Percentiles rank a stretch among this genome's conserved stretches.
phyloP scores from a whole-genome alignment of 2,113 vertebrate species.

The Caranx melampygus region DNA sequence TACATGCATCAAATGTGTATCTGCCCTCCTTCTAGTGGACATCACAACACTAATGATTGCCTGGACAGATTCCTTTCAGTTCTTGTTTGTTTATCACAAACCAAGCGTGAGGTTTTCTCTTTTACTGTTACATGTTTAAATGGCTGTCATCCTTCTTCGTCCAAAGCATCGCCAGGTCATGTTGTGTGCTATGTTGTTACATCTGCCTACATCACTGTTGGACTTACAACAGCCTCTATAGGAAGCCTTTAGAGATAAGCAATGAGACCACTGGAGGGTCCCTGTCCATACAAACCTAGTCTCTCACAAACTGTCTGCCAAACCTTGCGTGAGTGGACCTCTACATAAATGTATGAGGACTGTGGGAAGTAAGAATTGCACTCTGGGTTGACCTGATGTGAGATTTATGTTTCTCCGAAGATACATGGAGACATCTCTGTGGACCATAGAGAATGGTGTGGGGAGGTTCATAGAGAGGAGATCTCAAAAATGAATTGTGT shows the following conservation, averaged over 20 bases:
- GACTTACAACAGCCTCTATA: neutral
- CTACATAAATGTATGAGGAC: neutral
- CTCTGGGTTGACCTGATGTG: neutral
- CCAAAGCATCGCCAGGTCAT: too few species aligned
- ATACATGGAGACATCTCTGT: neutral
- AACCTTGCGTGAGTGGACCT: too few species aligned
- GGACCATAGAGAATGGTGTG: neutral
- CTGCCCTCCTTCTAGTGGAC: neutral
- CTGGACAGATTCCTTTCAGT: neutral
- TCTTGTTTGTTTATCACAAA: neutral
- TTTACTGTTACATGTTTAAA: too few species aligned
- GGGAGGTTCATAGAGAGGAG: too few species aligned
- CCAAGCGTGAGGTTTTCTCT: too few species aligned
- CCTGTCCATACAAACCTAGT: neutral
- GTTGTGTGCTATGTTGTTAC: neutral
- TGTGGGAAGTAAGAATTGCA: neutral
- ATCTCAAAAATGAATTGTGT: too few species aligned
- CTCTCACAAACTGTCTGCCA: neutral
- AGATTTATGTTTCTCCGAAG: neutral
- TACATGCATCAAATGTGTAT: conserved; percentile 1
- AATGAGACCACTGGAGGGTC: neutral
- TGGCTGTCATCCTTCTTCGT: too few species aligned
- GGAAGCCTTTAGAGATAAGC: neutral
- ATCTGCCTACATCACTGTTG: conserved; percentile 9
- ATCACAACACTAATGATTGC: too few species aligned